Base-by-base conservation (phyloP, 2,797 vertebrate species). In the Melopsittacus undulatus region DNA sequence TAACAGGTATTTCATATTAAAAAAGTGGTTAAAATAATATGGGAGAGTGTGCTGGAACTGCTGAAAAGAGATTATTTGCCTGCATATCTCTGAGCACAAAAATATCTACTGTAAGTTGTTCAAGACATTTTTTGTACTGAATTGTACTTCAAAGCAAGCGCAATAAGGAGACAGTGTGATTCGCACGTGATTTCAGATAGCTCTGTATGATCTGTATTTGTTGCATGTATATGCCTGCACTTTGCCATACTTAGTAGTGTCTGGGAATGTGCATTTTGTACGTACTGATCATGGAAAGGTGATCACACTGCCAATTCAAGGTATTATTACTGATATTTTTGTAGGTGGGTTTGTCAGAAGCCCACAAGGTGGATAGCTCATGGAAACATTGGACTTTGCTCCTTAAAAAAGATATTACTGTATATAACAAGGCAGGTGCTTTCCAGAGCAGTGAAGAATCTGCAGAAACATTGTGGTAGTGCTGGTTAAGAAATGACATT, bases 171-270 rank as follows among this genome's bases (percentile, higher is more conserved):
- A 77, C 29, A 27, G 3, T 43, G n/a, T 30, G 32, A 78, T 64
- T 72, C 4, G 2, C 32, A 75, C 15, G 10, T 32, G 27, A 24
- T 78, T 77, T 92, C 49, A 42, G 30, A 20, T 16, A 66, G n/a
- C 36, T 85, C 43, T n/a, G 15, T 51, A 26, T 29, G n/a, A 59
- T 52, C 56, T 3, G 0, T 52, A 9, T 18, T 27, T 74, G 38
- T 64, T 61, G 15, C 15, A 30, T 18, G 15, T 22, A 5, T 36
- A n/a, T 0, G 0, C 38, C 13, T 77, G 23, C 19, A 49, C 16
- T 83, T 83, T 43, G 16, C 51, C 51, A 32, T 57, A 32, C 23
- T 54, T 74, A 23, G 16, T 30, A 36, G 32, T 21, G 15, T 22
- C 29, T 63, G 36, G 51, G 30, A 63, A 40, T 12, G 11, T n/a